phyloP scores from a whole-genome alignment of 2,797 vertebrate genomes.

The Martes flavigula region DNA sequence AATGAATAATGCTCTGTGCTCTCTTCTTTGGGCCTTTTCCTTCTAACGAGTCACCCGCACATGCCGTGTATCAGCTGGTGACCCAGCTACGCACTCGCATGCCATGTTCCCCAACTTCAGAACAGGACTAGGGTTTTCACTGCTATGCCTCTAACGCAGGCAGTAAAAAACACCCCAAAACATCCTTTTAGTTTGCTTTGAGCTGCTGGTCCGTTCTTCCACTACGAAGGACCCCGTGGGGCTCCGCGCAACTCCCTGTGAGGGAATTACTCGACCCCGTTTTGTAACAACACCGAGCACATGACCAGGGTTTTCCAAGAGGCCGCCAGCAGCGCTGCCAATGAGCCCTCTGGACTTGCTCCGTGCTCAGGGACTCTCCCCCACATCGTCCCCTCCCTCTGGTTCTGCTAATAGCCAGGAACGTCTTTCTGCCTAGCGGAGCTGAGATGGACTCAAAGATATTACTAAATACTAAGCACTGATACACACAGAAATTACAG shows the following conservation, averaged over 20 bases:
- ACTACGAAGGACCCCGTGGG: neutral
- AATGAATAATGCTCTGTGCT: neutral
- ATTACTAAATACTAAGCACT: neutral
- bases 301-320: neutral
- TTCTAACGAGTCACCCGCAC: neutral
- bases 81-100: neutral
- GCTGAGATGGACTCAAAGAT: neutral
- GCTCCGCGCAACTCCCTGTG: neutral
- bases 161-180: neutral
- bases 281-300: neutral
- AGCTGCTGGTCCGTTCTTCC: neutral
- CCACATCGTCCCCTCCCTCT: neutral
- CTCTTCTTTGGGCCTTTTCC: neutral
- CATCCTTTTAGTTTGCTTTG: neutral
- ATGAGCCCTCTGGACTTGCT: rapidly evolving
- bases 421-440: neutral
- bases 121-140: neutral
- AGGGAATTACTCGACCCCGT: neutral
- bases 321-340: neutral
- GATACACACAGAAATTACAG: neutral
- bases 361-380: neutral
- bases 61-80: neutral
- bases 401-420: neutral
- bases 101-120: neutral
- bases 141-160: rapidly evolving